Evolutionary conservation across 2,113 vertebrate species (phyloP).

Genomic region (Zapornia atra): DNA sequence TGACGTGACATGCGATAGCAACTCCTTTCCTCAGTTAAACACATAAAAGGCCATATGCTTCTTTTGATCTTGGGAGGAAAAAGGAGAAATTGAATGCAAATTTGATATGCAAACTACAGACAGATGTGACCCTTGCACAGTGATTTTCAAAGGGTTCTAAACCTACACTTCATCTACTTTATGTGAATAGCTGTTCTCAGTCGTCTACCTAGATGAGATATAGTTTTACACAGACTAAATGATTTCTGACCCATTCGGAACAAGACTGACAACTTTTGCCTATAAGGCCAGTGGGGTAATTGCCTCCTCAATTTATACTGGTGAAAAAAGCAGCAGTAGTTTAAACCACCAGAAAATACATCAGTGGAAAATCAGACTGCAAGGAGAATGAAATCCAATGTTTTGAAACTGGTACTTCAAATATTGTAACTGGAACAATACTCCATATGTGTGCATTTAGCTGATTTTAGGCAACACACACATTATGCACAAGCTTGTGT

Average conservation of each 20-base stretch:
- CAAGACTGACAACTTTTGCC: not conserved
- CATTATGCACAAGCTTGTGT: not conserved
- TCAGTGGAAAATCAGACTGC: not conserved
- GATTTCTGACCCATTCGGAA: not conserved
- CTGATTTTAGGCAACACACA: not conserved
- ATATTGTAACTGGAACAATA: not conserved
- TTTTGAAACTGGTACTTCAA: not conserved
- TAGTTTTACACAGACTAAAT: not conserved
- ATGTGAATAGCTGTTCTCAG: not conserved
- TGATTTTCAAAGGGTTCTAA: constrained; percentile 10
- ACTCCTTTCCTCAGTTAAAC: not conserved
- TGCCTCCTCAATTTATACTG: not conserved
- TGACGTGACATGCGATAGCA: not conserved
- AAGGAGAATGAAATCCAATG: not conserved
- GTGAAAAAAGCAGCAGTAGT: not conserved
- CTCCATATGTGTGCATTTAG: not conserved
- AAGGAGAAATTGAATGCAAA: not conserved
- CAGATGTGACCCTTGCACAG: not conserved
- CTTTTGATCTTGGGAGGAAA: not conserved
- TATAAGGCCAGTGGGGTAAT: not conserved
- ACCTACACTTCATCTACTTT: not conserved
- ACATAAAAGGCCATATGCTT: constrained; percentile 25
- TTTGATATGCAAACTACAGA: constrained; percentile 1
- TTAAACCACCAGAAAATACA: not conserved
- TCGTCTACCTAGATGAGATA: not conserved